Percentiles rank a stretch among this genome's conserved stretches.
Evolutionary conservation across 92 coral and sea anemone genomes (phyloP).

Genomic region (Anthopleura xanthogrammica): DNA sequence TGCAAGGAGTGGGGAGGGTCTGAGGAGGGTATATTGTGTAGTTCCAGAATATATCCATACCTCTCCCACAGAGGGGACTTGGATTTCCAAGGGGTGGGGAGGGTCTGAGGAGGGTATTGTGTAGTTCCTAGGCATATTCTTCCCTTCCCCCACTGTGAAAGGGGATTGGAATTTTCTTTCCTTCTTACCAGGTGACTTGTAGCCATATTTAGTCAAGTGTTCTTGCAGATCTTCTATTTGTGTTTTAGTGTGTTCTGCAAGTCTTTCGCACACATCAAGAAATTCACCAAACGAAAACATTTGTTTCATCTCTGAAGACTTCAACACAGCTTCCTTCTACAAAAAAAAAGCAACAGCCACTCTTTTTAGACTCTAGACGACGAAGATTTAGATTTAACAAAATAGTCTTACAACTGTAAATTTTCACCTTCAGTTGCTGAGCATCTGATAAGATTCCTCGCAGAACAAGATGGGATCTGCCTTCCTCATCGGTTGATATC

Average conservation of each 20-base stretch:
- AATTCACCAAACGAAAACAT: slow-evolving; percentile 47
- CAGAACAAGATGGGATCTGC: slow-evolving; percentile 72
- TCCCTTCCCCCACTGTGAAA: too few relatives aligned
- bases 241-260: slow-evolving; percentile 52
- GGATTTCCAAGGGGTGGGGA: too few relatives aligned
- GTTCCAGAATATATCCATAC: too few relatives aligned
- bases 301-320: slow-evolving; percentile 40
- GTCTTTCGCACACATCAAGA: slow-evolving; percentile 51
- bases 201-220: slow-evolving; percentile 77
- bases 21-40: not conserved
- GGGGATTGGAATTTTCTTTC: not conserved
- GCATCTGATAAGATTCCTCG: slow-evolving; percentile 67
- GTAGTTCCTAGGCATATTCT: too few relatives aligned
- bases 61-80: too few relatives aligned
- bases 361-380: not conserved
- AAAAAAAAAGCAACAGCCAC: not conserved
- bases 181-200: slow-evolving; percentile 43
- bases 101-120: not conserved
- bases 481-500: slow-evolving; percentile 57
- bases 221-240: slow-evolving; percentile 56
- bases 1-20: not conserved
- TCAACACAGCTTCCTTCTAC: slow-evolving; percentile 44
- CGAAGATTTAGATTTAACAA: not conserved
- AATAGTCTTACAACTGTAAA: not conserved
- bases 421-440: slow-evolving; percentile 44